Evolutionary conservation across 2,797 vertebrate genomes (phyloP).

Genomic region (Nothura maculosa): DNA sequence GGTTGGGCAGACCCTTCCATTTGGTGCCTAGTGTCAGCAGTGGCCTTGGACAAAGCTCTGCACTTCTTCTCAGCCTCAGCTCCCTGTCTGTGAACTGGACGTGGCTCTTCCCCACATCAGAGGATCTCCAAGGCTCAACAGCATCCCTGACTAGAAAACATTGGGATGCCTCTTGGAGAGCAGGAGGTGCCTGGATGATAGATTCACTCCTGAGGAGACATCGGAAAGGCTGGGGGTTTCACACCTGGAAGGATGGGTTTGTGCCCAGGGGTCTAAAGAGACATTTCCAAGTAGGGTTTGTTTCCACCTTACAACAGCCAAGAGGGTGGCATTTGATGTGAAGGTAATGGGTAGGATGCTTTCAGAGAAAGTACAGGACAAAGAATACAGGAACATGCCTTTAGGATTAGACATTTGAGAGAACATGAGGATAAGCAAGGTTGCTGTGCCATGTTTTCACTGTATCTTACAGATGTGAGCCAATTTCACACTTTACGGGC

Average conservation of each 20-base stretch:
- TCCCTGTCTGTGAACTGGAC: not conserved
- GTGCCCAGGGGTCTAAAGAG: not conserved
- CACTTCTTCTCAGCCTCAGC: not conserved
- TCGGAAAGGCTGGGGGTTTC: not conserved
- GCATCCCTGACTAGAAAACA: not conserved
- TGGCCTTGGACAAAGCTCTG: not conserved
- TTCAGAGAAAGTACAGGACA: not conserved
- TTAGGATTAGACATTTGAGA: not conserved
- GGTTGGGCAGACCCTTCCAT: not conserved
- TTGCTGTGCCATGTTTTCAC: not conserved
- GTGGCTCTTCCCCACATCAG: fast-evolving
- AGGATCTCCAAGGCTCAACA: not conserved
- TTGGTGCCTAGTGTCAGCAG: not conserved
- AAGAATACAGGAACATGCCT: not conserved
- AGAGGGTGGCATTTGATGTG: not conserved
- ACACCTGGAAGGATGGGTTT: not conserved
- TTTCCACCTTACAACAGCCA: not conserved
- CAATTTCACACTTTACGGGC: not conserved
- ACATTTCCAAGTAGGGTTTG: not conserved
- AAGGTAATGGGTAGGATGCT: not conserved
- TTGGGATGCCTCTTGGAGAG: not conserved
- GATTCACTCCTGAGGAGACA: not conserved
- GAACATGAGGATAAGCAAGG: not conserved
- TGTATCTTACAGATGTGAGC: not conserved
- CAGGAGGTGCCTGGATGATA: not conserved